These are phyloP conservation scores for Cordilura impudica DNA, from an alignment of 2,888 invertebrate species.

Conservation along the genomic window DNA sequence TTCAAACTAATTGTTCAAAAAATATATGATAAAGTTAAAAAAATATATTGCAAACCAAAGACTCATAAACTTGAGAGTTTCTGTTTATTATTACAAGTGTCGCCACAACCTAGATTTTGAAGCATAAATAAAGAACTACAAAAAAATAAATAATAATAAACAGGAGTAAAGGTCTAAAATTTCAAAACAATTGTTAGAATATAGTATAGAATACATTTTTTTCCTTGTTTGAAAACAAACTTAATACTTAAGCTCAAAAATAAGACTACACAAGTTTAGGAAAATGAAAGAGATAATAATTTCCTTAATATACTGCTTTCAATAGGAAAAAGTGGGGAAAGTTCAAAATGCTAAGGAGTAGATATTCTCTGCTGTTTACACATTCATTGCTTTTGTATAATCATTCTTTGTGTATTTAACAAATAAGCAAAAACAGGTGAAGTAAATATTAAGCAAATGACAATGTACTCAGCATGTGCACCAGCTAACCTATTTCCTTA, in stretches of 20 bases:
- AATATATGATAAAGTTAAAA: no score
- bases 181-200: not conserved
- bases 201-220: not conserved
- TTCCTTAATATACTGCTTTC: conserved; percentile 42
- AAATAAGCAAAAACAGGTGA: conserved; percentile 34
- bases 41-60: no score
- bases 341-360: not conserved
- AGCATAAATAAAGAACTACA: conserved; percentile 19
- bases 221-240: conserved; percentile 2
- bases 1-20: no score
- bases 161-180: not conserved
- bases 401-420: conserved; percentile 21
- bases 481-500: conserved; percentile 61
- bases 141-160: conserved; percentile 15
- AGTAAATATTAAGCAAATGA: conserved; percentile 46
- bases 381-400: conserved; percentile 8
- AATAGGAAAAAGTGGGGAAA: not conserved
- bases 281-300: conserved; percentile 45
- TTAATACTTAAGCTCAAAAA: conserved; percentile 45
- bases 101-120: conserved; percentile 25
- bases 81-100: conserved; percentile 7
- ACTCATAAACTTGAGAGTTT: conserved; percentile 23
- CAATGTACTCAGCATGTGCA: conserved; percentile 57
- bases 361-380: not conserved
- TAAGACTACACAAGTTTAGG: conserved; percentile 7